Conservation (phyloP, 2,797 vertebrate genomes). For the Phoeniculus purpureus region DNA sequence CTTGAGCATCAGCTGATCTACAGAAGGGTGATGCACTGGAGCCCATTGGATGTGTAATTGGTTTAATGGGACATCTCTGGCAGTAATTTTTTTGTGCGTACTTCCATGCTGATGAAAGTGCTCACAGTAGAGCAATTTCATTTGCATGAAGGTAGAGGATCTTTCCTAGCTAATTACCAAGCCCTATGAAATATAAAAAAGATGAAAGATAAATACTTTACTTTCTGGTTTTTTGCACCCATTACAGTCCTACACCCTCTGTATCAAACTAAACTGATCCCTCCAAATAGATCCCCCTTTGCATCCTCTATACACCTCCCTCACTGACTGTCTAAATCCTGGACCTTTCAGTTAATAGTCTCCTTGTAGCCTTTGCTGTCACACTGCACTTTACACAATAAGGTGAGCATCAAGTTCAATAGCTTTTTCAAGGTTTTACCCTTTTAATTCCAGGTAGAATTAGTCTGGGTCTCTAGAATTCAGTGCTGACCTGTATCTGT, state of each 20-base stretch:
- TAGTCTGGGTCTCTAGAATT: neutral
- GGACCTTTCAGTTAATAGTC: constrained; percentile 70
- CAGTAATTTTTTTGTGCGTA: neutral
- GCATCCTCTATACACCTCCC: constrained; percentile 8
- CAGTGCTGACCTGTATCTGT: neutral
- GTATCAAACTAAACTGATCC: constrained; percentile 55
- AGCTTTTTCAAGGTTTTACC: neutral
- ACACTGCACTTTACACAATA: constrained; percentile 45
- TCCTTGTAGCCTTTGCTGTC: constrained; percentile 55
- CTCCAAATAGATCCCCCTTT: constrained; percentile 59
- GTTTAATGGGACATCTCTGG: neutral
- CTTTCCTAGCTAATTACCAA: neutral
- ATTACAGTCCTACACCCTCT: constrained; percentile 55
- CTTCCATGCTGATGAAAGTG: neutral
- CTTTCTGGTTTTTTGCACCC: neutral
- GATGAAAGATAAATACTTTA: neutral
- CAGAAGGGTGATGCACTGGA: neutral
- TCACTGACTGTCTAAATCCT: constrained; percentile 52
- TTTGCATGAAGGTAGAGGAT: neutral
- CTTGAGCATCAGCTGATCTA: neutral
- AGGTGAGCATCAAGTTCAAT: constrained; percentile 48
- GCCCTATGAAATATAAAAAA: neutral
- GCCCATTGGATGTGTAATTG: accelerated
- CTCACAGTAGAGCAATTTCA: neutral
- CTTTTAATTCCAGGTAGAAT: neutral